phyloP scores from a whole-genome alignment of 2,113 vertebrate species.

The Carassius auratus region DNA sequence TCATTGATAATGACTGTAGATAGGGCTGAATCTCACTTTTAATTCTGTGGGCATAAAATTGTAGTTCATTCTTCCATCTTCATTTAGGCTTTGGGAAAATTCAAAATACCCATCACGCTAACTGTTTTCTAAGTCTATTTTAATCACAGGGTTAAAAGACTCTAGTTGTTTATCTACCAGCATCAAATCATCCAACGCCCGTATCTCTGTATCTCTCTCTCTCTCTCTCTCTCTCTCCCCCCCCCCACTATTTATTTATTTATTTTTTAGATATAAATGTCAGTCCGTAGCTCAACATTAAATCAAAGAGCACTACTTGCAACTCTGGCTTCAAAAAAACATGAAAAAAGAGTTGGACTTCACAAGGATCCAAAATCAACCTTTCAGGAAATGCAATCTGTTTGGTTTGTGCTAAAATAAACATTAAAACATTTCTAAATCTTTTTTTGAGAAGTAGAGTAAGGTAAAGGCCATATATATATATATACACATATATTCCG shows the following conservation, averaged over 20 bases:
- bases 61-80: constrained; percentile 38
- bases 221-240: neutral
- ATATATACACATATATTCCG: too few species aligned
- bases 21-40: constrained; percentile 3
- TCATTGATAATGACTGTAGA: constrained; percentile 38
- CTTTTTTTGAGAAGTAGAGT: neutral
- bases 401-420: constrained; percentile 12
- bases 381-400: constrained; percentile 10
- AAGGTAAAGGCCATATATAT: neutral
- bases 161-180: constrained; percentile 19
- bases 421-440: neutral
- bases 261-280: constrained; percentile 28
- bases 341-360: constrained; percentile 32
- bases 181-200: neutral
- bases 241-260: too few species aligned
- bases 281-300: constrained; percentile 43
- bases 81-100: constrained; percentile 5
- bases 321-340: constrained; percentile 42
- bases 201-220: neutral
- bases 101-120: constrained; percentile 9
- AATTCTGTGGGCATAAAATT: constrained; percentile 1
- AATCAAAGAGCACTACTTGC: constrained; percentile 37
- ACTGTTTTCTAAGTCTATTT: constrained; percentile 23
- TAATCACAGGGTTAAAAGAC: constrained; percentile 27
- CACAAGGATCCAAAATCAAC: constrained; percentile 25